phyloP scores from a whole-genome alignment of 2,113 vertebrate species.

The Aspidoscelis tigris region DNA sequence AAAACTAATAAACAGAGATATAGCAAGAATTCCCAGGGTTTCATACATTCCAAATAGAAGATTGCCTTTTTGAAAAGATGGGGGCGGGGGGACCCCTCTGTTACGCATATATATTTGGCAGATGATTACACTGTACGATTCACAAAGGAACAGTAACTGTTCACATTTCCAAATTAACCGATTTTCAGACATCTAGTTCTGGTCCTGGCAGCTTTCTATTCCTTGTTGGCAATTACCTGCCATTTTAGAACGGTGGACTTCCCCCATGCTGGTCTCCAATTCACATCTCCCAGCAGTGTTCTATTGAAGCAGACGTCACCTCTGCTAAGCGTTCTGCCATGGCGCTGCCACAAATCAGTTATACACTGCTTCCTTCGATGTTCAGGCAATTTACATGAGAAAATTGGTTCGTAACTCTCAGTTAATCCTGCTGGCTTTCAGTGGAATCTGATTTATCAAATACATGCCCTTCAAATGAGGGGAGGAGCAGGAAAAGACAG shows the following conservation, averaged over 20 bases:
- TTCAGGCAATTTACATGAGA: conserved; percentile 35
- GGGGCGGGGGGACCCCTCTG: too few species aligned
- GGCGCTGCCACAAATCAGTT: conserved; percentile 19
- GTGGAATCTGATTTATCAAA: background rate
- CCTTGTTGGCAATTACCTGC: conserved; percentile 21
- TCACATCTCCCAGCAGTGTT: conserved; percentile 19
- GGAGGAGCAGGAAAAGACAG: background rate
- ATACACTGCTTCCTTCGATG: conserved; percentile 5
- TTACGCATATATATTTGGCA: background rate
- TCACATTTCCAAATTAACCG: conserved; percentile 25
- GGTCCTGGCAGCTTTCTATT: background rate
- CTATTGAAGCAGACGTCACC: background rate
- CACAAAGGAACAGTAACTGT: conserved; percentile 7
- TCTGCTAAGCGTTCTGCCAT: conserved; percentile 21
- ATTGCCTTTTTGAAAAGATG: background rate
- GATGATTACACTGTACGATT: background rate
- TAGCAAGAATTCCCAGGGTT: background rate
- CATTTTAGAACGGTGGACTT: conserved; percentile 27
- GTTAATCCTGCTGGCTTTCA: conserved; percentile 19
- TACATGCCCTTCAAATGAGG: background rate
- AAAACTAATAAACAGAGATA: conserved; percentile 10
- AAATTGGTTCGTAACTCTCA: conserved; percentile 18
- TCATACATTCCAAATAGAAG: conserved; percentile 1
- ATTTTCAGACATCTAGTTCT: conserved; percentile 37
- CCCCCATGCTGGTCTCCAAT: background rate